Percentiles rank a stretch among this genome's conserved stretches.
Conservation (phyloP, 2,797 vertebrate genomes). For the Steatocranus sp. region DNA sequence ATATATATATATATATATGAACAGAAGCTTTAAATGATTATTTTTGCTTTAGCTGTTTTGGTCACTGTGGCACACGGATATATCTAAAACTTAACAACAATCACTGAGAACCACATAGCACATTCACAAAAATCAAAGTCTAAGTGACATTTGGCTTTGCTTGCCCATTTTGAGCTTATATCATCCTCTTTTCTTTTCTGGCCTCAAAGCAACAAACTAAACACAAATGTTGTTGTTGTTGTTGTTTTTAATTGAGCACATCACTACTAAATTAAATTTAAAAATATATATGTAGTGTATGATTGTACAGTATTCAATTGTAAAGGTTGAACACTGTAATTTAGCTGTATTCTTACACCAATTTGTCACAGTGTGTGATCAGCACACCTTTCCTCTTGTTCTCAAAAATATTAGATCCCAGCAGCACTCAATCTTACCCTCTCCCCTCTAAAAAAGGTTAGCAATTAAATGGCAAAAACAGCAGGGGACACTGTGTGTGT, state of each 20-base stretch:
- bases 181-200: constrained; percentile 61
- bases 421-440: constrained; percentile 12
- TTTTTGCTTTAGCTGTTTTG: neutral
- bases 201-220: constrained; percentile 14
- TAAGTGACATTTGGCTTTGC: constrained; percentile 30
- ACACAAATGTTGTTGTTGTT: neutral
- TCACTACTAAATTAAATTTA: neutral
- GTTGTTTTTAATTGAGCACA: neutral
- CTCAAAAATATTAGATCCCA: constrained; percentile 1
- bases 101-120: neutral
- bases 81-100: neutral
- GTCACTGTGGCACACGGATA: neutral
- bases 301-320: neutral
- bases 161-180: constrained; percentile 17
- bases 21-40: neutral
- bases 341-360: neutral
- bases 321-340: neutral
- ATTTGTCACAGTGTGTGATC: neutral
- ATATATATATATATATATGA: fast-evolving
- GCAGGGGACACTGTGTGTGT: constrained; percentile 34
- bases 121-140: neutral
- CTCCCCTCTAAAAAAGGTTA: neutral
- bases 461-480: constrained; percentile 64
- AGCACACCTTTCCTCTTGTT: neutral
- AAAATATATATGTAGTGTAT: neutral